phyloP scores from a whole-genome alignment of 2,797 vertebrate species.

The Mus spretus region DNA sequence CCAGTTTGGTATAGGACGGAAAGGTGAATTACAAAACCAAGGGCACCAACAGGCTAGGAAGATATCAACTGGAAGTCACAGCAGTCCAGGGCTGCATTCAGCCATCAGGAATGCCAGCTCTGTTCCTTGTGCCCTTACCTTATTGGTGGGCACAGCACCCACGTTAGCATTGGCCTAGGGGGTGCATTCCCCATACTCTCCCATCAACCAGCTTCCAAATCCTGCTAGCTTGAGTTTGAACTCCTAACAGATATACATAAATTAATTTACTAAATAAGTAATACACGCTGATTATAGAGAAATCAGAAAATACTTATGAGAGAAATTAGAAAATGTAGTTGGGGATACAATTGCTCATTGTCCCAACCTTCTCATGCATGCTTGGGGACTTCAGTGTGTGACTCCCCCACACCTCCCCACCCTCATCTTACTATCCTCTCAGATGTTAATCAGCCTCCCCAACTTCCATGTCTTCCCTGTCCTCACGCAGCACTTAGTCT shows the following conservation, averaged over 20 bases:
- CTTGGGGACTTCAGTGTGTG: background rate
- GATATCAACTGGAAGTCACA: background rate
- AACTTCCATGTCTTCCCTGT: background rate
- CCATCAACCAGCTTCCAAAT: background rate
- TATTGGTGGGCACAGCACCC: fast-evolving
- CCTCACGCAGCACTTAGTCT: background rate
- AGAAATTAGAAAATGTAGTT: slow-evolving; percentile 24
- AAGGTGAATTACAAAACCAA: background rate
- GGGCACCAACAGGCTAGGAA: background rate
- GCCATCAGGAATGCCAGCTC: fast-evolving
- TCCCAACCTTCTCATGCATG: background rate
- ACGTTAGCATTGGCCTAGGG: background rate
- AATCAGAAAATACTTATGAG: slow-evolving; percentile 51
- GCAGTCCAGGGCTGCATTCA: background rate
- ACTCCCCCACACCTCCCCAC: background rate
- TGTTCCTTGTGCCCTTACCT: background rate
- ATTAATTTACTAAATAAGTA: slow-evolving; percentile 51
- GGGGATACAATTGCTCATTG: background rate
- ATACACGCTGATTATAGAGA: background rate
- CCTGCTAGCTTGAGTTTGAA: slow-evolving; percentile 13
- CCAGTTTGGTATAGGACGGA: background rate
- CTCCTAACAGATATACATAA: slow-evolving; percentile 20
- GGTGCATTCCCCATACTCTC: background rate
- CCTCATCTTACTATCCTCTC: background rate
- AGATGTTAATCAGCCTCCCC: background rate